Evolutionary conservation across 1,140 invertebrate genomes (phyloP).

Genomic region (Drosophila arizonae): DNA sequence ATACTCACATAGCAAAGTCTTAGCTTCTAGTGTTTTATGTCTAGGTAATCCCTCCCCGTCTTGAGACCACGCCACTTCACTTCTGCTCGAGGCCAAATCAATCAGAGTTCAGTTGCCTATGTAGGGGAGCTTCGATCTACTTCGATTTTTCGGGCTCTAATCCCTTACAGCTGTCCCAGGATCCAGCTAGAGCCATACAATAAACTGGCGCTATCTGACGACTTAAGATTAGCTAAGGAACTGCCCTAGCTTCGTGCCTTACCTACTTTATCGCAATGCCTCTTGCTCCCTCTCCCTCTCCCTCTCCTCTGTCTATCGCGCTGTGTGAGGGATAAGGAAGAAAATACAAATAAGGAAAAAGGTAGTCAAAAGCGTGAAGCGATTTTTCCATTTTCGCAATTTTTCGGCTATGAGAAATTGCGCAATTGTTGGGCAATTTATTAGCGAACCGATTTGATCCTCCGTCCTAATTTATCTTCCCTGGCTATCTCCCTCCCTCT

Average conservation of each 20-base stretch:
- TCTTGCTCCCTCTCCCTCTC: slow-evolving; percentile 33
- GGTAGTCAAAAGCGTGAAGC: slow-evolving; percentile 74
- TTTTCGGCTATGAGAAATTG: slow-evolving; percentile 66
- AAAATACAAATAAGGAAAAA: slow-evolving; percentile 13
- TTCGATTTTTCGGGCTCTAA: background rate
- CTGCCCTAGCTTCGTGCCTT: slow-evolving; percentile 13
- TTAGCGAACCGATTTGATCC: slow-evolving; percentile 43
- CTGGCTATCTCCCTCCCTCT: slow-evolving; percentile 5
- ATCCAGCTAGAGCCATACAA: background rate
- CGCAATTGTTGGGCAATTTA: slow-evolving; percentile 76
- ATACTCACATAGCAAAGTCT: too few relatives aligned
- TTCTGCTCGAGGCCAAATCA: too few relatives aligned
- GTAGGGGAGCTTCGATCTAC: background rate
- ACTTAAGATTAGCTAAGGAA: slow-evolving; percentile 56
- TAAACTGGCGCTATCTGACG: slow-evolving; percentile 60
- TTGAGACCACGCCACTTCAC: too few relatives aligned
- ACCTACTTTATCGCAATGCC: slow-evolving; percentile 51
- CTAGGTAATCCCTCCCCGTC: too few relatives aligned
- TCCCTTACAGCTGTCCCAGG: background rate
- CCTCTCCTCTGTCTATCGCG: slow-evolving; percentile 13
- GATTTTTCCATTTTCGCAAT: slow-evolving; percentile 36
- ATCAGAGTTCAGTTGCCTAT: too few relatives aligned
- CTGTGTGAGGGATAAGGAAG: slow-evolving; percentile 19
- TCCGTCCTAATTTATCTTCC: slow-evolving; percentile 63
- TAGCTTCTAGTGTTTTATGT: too few relatives aligned